These are phyloP conservation scores for Drosophila busckii DNA, from an alignment of 1,140 invertebrate species.

Conservation along the genomic window DNA sequence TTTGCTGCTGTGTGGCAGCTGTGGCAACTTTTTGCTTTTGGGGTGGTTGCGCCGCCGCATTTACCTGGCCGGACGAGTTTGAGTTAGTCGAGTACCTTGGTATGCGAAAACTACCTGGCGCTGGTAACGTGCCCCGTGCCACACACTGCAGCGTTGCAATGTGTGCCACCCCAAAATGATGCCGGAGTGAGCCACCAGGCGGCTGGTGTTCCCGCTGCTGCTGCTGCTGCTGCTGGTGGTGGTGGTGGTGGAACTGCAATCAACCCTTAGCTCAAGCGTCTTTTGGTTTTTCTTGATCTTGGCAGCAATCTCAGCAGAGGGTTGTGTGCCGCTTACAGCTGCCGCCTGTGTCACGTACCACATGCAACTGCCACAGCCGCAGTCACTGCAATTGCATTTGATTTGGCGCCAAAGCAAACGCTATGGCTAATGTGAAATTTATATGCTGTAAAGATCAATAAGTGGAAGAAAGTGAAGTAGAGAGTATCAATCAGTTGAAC, in stretches of 20 bases:
- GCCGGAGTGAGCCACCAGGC: slow-evolving; percentile 21
- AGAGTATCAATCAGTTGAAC: too few relatives aligned
- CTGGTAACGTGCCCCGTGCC: slow-evolving; percentile 13
- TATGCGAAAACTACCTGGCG: slow-evolving; percentile 76
- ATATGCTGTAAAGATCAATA: too few relatives aligned
- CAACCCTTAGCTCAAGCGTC: slow-evolving; percentile 46
- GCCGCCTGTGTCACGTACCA: slow-evolving; percentile 44
- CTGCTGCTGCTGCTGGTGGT: slow-evolving; percentile 7
- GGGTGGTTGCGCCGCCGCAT: slow-evolving; percentile 49
- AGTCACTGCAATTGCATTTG: slow-evolving; percentile 6
- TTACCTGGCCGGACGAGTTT: slow-evolving; percentile 44
- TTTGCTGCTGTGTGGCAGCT: slow-evolving; percentile 39
- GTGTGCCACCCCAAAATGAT: slow-evolving; percentile 49
- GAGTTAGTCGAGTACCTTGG: slow-evolving; percentile 48
- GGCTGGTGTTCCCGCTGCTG: slow-evolving; percentile 18
- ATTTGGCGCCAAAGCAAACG: slow-evolving; percentile 40
- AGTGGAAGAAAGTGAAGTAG: too few relatives aligned
- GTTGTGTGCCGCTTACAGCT: slow-evolving; percentile 39
- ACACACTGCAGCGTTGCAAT: slow-evolving; percentile 24
- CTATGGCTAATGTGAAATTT: too few relatives aligned
- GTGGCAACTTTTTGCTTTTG: slow-evolving; percentile 2
- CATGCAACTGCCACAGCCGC: slow-evolving; percentile 17
- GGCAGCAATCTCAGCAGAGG: slow-evolving; percentile 37
- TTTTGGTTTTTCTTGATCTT: slow-evolving; percentile 37
- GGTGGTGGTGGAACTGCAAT: slow-evolving; percentile 53